Conservation (phyloP, 1,140 invertebrate genomes). For the Acyrthosiphon pisum region DNA sequence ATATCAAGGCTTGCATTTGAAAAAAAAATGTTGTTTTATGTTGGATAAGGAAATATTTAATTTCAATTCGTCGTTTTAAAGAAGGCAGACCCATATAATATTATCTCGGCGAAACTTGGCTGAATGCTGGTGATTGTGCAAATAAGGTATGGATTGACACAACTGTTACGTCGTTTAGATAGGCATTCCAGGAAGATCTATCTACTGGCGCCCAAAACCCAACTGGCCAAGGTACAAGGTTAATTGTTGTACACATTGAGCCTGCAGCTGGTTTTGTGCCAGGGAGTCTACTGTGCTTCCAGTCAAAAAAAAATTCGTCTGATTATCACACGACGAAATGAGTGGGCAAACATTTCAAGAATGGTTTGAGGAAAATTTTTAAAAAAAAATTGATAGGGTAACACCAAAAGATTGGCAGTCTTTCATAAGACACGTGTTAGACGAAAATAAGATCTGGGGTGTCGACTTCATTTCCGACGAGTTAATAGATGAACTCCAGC, state of each 20-base stretch:
- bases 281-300: not conserved
- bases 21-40: too few relatives aligned
- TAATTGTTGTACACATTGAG: not conserved
- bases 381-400: too few relatives aligned
- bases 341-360: not conserved
- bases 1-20: too few relatives aligned
- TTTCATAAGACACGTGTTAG: too few relatives aligned
- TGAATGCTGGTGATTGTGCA: not conserved
- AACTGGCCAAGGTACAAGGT: not conserved
- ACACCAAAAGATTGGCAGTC: too few relatives aligned
- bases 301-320: not conserved
- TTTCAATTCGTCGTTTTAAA: not conserved
- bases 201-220: not conserved
- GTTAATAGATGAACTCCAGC: too few relatives aligned
- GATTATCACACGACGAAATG: not conserved
- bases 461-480: too few relatives aligned
- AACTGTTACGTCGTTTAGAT: not conserved
- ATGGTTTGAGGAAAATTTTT: not conserved
- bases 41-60: not conserved
- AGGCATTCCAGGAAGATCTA: not conserved
- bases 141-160: not conserved
- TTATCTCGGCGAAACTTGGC: not conserved
- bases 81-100: not conserved
- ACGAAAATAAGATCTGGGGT: too few relatives aligned
- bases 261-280: not conserved